phyloP scores from a whole-genome alignment of 2,797 vertebrate genomes.

The Eurystomus glaucurus region DNA sequence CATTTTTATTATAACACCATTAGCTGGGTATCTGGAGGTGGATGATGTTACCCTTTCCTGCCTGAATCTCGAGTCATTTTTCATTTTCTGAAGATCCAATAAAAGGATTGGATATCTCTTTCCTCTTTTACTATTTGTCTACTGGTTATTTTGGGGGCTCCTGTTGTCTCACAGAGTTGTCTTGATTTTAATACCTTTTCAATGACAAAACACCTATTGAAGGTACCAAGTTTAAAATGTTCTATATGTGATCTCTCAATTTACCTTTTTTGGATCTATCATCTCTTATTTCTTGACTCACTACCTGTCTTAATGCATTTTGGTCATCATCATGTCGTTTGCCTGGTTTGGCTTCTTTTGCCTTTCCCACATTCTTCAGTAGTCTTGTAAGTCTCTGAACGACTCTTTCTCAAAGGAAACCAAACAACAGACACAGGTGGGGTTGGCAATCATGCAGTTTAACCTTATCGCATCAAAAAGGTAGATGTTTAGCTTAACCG shows the following conservation, averaged over 20 bases:
- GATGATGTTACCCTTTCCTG: not conserved
- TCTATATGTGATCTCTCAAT: not conserved
- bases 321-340: not conserved
- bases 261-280: not conserved
- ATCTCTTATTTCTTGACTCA: not conserved
- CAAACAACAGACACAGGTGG: not conserved
- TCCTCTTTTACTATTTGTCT: not conserved
- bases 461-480: not conserved
- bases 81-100: not conserved
- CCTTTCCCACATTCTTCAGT: not conserved
- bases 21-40: not conserved
- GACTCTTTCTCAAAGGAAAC: not conserved
- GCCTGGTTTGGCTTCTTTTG: not conserved
- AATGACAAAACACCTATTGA: not conserved
- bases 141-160: not conserved
- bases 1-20: not conserved
- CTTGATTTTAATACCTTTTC: not conserved
- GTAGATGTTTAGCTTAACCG: not conserved
- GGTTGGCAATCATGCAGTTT: not conserved
- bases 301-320: not conserved
- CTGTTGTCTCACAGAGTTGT: not conserved
- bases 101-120: not conserved
- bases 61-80: fast-evolving
- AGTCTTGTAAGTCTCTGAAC: not conserved
- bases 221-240: not conserved